These are phyloP conservation scores for Crotalus horridus DNA, from an alignment of 2,113 vertebrate genomes.

Conservation along the genomic window DNA sequence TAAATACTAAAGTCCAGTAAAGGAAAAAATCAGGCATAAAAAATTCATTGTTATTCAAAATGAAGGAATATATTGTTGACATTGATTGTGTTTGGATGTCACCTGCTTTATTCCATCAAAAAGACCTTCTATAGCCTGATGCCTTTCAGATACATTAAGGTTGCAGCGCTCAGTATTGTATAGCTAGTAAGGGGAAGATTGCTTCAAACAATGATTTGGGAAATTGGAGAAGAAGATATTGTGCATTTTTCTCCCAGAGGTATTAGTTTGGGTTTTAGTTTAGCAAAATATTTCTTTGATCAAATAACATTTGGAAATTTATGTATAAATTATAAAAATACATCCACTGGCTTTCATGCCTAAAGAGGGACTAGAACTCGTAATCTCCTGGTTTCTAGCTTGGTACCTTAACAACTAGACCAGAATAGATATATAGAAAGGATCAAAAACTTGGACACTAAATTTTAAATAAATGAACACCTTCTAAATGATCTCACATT, in stretches of 20 bases:
- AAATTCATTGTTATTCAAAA: not conserved
- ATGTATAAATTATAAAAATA: not conserved
- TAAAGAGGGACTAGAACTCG: not conserved
- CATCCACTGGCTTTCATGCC: not conserved
- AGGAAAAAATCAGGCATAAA: not conserved
- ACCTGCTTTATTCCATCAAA: not conserved
- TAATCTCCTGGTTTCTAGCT: not conserved
- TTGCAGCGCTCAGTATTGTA: not conserved
- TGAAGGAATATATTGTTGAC: not conserved
- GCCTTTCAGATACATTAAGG: too few species aligned
- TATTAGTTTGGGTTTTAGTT: not conserved
- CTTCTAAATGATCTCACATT: not conserved
- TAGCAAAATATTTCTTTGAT: not conserved
- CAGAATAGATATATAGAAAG: not conserved
- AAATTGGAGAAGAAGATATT: not conserved
- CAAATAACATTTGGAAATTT: too few species aligned
- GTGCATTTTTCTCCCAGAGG: not conserved
- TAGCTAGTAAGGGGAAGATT: not conserved
- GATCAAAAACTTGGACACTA: not conserved
- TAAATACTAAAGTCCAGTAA: not conserved
- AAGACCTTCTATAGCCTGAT: not conserved
- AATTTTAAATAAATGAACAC: not conserved
- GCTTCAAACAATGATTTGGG: not conserved
- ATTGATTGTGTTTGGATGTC: not conserved
- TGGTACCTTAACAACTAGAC: not conserved